A percentile compares a stretch with the other conserved stretches of the same genome.
Conservation (phyloP, 2,888 invertebrate genomes). For the Amorpha juglandis region DNA sequence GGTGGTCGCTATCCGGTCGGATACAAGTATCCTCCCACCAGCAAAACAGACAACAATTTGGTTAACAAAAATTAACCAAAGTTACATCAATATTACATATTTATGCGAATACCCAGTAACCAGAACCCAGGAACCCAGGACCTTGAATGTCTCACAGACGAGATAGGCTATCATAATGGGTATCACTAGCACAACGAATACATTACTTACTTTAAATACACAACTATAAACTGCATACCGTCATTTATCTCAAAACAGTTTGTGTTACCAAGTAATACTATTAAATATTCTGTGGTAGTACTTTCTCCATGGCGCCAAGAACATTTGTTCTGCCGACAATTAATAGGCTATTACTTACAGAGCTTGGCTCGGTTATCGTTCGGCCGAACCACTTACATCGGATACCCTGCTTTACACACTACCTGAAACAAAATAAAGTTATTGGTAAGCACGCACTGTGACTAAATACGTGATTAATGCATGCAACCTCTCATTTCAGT, state of each 20-base stretch:
- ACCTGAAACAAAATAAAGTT: slow-evolving; percentile 16
- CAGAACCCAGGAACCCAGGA: too few relatives aligned
- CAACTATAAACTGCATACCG: neutral
- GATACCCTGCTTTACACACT: slow-evolving; percentile 5
- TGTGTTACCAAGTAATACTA: neutral
- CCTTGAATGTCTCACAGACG: too few relatives aligned
- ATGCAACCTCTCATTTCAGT: slow-evolving; percentile 16
- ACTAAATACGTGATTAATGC: slow-evolving; percentile 26
- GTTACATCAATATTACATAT: too few relatives aligned
- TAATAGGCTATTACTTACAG: slow-evolving; percentile 22
- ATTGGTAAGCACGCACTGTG: slow-evolving; percentile 18
- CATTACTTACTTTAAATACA: neutral
- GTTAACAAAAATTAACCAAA: too few relatives aligned
- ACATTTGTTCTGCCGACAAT: slow-evolving; percentile 21
- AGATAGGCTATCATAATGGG: too few relatives aligned
- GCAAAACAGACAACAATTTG: too few relatives aligned
- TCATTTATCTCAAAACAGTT: neutral
- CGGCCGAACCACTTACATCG: slow-evolving; percentile 6
- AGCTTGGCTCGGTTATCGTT: neutral
- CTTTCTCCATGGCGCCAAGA: slow-evolving; percentile 16
- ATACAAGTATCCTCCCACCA: too few relatives aligned
- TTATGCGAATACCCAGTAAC: too few relatives aligned
- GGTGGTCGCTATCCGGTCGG: too few relatives aligned
- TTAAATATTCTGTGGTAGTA: neutral
- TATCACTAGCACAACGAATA: neutral